Evolutionary conservation across 2,797 vertebrate species (phyloP).

Genomic region (Linurgus olivaceus): DNA sequence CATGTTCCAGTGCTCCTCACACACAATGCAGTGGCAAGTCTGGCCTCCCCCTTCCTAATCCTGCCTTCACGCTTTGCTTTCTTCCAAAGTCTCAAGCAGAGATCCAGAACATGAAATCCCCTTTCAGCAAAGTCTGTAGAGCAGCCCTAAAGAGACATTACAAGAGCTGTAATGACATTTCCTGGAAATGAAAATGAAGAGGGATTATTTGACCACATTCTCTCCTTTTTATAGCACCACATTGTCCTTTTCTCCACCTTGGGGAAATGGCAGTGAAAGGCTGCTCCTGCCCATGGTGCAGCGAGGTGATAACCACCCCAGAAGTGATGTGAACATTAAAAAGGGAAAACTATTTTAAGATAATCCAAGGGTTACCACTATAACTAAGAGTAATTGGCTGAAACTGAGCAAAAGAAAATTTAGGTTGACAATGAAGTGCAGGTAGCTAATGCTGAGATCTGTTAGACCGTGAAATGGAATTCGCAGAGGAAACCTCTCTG

Average conservation of each 20-base stretch:
- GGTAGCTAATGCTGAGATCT: slow-evolving; percentile 21
- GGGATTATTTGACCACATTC: neutral
- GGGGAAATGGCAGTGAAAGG: neutral
- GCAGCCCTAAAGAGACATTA: neutral
- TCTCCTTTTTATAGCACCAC: slow-evolving; percentile 31
- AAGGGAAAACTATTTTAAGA: neutral
- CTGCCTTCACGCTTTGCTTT: neutral
- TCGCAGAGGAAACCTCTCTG: neutral
- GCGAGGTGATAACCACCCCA: neutral
- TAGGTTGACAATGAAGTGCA: slow-evolving; percentile 22
- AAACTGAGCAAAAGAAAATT: slow-evolving; percentile 36
- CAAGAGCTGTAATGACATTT: neutral
- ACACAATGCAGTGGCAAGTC: neutral
- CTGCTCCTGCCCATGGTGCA: neutral
- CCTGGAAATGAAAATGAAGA: slow-evolving; percentile 19
- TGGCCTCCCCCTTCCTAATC: neutral
- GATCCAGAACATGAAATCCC: neutral
- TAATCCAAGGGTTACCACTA: neutral
- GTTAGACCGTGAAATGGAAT: slow-evolving; percentile 32
- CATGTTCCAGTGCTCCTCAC: neutral
- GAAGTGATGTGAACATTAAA: slow-evolving; percentile 12
- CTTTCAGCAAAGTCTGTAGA: neutral
- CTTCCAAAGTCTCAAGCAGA: neutral
- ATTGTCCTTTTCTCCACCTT: slow-evolving; percentile 15
- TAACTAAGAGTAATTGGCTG: slow-evolving; percentile 46